Evolutionary conservation across 2,113 vertebrate genomes (phyloP), one percentile per base, ranked within the genome.

Genomic region (Cryptotis parvus): DNA sequence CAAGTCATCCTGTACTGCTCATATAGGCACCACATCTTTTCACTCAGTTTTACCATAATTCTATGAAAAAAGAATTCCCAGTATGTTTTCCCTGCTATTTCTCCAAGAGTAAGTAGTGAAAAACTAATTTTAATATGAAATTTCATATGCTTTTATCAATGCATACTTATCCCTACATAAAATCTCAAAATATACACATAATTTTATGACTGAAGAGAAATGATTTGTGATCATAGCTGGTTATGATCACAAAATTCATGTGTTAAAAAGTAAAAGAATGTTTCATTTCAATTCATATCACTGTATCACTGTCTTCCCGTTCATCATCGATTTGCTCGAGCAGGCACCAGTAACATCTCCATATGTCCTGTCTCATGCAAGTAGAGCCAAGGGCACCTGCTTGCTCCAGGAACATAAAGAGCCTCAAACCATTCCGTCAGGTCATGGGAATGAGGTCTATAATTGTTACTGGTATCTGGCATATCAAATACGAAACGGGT

Each of bases 81-180:
- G 3, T 16, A 33, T 65, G 37, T 33, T 68, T 41, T 1, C 58
- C 83, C 70, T 22, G 65, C 15, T 52, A 55, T 3, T 5, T 81
- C 74, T 61, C 3, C 26, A 72, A 76, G 14, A 29, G 39, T 37
- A 49, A 8, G 2, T 66, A 77, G 18, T 31, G 33, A 96, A 96
- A 97, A 79, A 12, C 77, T 82, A 87, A 88, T 96, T 97, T 97
- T 96, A 79, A 95, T 96, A 90, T 97, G 93, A 90, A 97, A 92
- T 66, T 96, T 96, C 95, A 95, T 93, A 94, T 90, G 95, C 74
- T 95, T 95, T 58, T 95, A 92, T 96, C 94, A 94, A 65, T 91
- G 95, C 95, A 65, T 95, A 87, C 96, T 97, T 91, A 93, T 94
- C 96, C 95, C 94, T 93, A 95, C 87, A 82, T 91, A 93, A 89